Base-by-base conservation (phyloP, 2,113 vertebrate species). In the Panthera leo region DNA sequence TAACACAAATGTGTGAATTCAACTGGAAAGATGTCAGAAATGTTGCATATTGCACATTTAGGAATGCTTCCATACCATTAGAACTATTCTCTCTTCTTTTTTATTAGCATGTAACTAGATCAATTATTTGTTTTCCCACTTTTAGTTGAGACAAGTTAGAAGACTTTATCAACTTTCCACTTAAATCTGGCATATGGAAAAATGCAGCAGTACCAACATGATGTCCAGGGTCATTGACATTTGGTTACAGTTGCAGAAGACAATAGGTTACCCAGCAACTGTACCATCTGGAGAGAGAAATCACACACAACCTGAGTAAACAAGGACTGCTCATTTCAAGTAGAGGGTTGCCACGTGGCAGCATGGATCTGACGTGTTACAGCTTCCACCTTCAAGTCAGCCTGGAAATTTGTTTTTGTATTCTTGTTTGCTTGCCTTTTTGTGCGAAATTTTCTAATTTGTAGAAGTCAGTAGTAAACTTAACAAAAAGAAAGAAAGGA, bases 371-470 rank as follows among this genome's bases (percentile, higher is more conserved):
- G 45, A 14, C 4, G 7, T 13, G 6, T 42, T 85, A 86, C 2
- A 63, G n/a, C 5, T 36, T 61, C 34, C 3, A 34, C 61, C 61
- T 85, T 36, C 70, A 75, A 85, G 51, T 18, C 76, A 39, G 63
- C 31, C 36, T 84, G 51, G 19, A 75, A 79, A 63, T 42, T 63
- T 0, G 6, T 2, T 90, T 80, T 61, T 51, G 5, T 1, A 9
- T 39, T 29, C 36, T 93, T 82, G 34, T 39, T 73, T 45, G 21
- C 65, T 82, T 89, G 45, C 29, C 48, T 70, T 76, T 63, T 76
- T 65, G 73, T 79, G 58, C 19, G 48, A 90, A 83, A 25, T 65
- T 61, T 88, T 85, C 55, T 94, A 18, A 58, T 51, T 93, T 92
- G 85, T 58, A 67, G 85, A 71, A 91, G 21, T 70, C 82, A 14